Base-by-base conservation (phyloP, 2,888 invertebrate genomes). In the Pammene aurita region DNA sequence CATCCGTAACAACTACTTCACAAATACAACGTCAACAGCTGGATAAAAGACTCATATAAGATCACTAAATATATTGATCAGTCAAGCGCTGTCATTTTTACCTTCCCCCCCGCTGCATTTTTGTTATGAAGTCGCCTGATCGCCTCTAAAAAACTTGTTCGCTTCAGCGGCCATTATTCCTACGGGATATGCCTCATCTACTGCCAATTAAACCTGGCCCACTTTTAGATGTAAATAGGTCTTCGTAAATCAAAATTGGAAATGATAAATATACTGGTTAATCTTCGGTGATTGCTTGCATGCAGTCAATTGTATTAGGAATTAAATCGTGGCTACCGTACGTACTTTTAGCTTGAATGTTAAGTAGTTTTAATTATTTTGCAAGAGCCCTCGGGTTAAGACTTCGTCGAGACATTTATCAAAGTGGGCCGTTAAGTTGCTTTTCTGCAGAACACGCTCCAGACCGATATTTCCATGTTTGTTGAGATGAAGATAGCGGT, bases 321-420 rank as follows among this genome's bases (percentile, higher is more conserved):
- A 54, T n/a, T n/a, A n/a, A 34, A 54, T 54, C 34, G 34, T 35
- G 82, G 86, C 87, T 86, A 83, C 89, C 80, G 85, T 75, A 75
- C 77, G 83, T 81, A 86, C 85, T 87, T 86, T 86, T 88, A 83
- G 87, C 82, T 87, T 89, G 89, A 90, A 91, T 91, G 84, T 90
- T 89, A 92, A 92, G 87, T 90, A 90, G 89, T 89, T 91, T 92
- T 90, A 91, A 92, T 91, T 90, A 92, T 90, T 89, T 89, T 82
- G 85, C 86, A 82, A 83, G 80, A 80, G 87, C 89, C 87, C 77
- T 79, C 82, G 81, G 88, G 85, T 86, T 80, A 78, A 80, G 78
- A 80, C 76, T 76, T 77, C 77, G 77, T 81, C 80, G 78, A 80
- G 81, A 80, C 85, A 85, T 89, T 86, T 83, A 88, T 89, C 86